A percentile compares a stretch with the other conserved stretches of the same genome.
Evolutionary conservation across 2,888 invertebrate species (phyloP).

Genomic region (Meteorus cinctellus): DNA sequence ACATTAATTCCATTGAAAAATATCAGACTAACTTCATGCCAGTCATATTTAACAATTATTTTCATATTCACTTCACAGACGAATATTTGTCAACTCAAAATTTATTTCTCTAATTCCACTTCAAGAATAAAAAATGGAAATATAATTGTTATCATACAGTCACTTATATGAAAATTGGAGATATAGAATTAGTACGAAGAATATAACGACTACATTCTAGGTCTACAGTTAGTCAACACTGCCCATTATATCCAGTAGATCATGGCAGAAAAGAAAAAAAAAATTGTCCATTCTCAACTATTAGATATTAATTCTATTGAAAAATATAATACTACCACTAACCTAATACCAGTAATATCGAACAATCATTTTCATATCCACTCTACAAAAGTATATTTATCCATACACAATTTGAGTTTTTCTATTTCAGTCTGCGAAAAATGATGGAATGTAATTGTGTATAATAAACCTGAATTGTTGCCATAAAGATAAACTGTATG

Average conservation of each 20-base stretch:
- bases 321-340: background rate
- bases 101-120: background rate
- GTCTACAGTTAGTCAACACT: constrained; percentile 63
- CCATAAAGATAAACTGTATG: constrained; percentile 12
- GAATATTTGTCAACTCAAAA: background rate
- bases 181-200: background rate
- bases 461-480: constrained; percentile 9
- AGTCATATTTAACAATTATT: background rate
- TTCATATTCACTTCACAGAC: background rate
- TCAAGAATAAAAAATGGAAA: background rate
- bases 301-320: constrained; percentile 48
- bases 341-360: background rate
- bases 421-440: background rate
- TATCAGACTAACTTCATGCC: background rate
- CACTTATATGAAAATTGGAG: too few relatives aligned
- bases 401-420: background rate
- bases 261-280: background rate
- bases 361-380: constrained; percentile 3
- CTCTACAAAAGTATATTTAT: background rate
- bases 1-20: constrained; percentile 59
- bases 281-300: too few relatives aligned
- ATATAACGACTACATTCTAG: constrained; percentile 26
- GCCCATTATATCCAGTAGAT: too few relatives aligned
- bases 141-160: too few relatives aligned
- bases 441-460: constrained; percentile 10